A percentile compares a stretch with the other conserved stretches of the same genome.
Evolutionary conservation across 2,888 invertebrate species (phyloP).

Genomic region (Venustoraphidia nigricollis): DNA sequence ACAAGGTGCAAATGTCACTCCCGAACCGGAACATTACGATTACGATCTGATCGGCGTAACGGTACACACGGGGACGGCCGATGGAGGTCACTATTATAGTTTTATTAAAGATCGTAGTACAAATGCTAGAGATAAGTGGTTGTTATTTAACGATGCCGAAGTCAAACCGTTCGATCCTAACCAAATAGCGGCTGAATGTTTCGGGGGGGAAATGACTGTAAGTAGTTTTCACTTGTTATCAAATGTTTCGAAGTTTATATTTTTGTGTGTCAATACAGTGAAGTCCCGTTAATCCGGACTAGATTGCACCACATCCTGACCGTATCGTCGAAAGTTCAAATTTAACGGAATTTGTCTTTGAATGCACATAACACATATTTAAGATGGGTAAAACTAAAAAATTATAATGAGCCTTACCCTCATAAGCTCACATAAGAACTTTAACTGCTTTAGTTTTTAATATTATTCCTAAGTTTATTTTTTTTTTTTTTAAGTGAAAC

Average conservation of each 20-base stretch:
- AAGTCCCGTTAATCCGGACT: no score
- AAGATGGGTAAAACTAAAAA: no score
- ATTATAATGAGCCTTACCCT: no score
- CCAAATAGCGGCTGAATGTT: constrained; percentile 89
- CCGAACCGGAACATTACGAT: constrained; percentile 52
- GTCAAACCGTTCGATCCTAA: constrained; percentile 91
- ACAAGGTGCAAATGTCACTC: constrained; percentile 27
- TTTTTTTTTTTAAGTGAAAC: no score
- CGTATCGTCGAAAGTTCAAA: no score
- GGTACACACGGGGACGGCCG: constrained; percentile 95
- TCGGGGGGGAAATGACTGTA: constrained; percentile 94
- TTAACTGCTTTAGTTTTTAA: no score
- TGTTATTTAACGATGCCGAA: constrained; percentile 83
- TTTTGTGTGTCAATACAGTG: constrained; percentile 2
- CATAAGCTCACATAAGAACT: no score
- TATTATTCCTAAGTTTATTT: no score
- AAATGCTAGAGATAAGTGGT: constrained; percentile 72
- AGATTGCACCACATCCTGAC: no score
- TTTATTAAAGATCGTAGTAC: constrained; percentile 80
- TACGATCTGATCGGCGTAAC: constrained; percentile 65
- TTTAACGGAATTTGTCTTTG: no score
- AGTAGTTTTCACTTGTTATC: constrained; percentile 17
- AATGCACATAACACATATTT: no score
- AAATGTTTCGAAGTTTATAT: constrained; percentile 4
- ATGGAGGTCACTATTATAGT: constrained; percentile 93